Conservation (phyloP, 2,113 vertebrate species). For the Tichodroma muraria region DNA sequence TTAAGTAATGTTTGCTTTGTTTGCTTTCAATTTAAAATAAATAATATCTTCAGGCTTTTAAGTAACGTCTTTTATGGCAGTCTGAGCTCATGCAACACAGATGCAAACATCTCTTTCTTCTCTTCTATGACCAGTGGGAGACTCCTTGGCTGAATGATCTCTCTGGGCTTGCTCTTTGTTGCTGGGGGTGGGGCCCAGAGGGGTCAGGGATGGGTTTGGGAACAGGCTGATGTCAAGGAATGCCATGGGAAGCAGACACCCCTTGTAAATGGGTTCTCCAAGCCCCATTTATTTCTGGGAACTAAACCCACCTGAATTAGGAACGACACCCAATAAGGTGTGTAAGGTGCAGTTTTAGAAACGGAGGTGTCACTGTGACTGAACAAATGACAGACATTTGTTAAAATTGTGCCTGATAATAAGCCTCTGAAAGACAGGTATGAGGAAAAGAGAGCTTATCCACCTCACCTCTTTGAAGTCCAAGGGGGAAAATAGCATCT, state of each 20-base stretch:
- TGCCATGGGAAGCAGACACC: background rate
- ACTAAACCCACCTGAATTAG: background rate
- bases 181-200: background rate
- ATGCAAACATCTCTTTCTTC: background rate
- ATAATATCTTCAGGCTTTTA: background rate
- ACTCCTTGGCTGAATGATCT: background rate
- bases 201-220: background rate
- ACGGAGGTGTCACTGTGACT: background rate
- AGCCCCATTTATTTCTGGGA: background rate
- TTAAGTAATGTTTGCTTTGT: conserved; percentile 13
- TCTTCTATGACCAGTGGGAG: background rate
- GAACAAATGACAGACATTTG: background rate
- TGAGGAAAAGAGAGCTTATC: background rate
- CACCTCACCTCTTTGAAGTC: background rate
- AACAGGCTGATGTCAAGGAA: no score
- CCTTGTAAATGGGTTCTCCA: background rate
- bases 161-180: background rate
- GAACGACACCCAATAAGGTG: accelerated
- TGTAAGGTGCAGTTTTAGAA: background rate
- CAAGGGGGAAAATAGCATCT: background rate
- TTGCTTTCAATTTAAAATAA: conserved; percentile 41
- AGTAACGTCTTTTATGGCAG: background rate
- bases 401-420: background rate
- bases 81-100: background rate
- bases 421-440: background rate